A percentile compares a stretch with the other conserved stretches of the same genome.
These are phyloP conservation scores for Apostichopus parvimensis DNA, from an alignment of 35 echinoderm and acorn worm genomes.

Conservation along the genomic window DNA sequence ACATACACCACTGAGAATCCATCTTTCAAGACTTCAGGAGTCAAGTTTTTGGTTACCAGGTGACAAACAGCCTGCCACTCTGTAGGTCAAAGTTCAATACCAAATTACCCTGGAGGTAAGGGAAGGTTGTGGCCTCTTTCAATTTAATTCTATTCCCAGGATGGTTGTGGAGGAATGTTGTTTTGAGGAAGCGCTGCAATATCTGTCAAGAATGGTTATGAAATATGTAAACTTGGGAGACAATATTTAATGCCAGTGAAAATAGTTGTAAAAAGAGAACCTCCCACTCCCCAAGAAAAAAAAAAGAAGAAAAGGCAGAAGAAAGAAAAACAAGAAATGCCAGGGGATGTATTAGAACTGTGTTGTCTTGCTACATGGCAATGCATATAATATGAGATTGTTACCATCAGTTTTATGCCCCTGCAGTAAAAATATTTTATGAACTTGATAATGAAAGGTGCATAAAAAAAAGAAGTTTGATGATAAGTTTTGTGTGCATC, in stretches of 20 bases:
- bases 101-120: conserved; percentile 32
- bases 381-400: background rate
- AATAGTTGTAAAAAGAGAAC: conserved; percentile 19
- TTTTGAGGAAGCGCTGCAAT: conserved; percentile 40
- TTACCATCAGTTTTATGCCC: background rate
- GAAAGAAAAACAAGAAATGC: background rate
- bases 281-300: background rate
- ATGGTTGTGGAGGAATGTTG: conserved; percentile 26
- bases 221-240: conserved; percentile 35
- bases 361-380: background rate
- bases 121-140: conserved; percentile 33
- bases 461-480: background rate
- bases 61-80: conserved; percentile 15
- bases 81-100: conserved; percentile 14
- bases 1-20: background rate
- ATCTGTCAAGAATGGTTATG: conserved; percentile 37
- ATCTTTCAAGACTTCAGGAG: background rate
- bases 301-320: background rate
- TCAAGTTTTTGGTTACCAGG: conserved; percentile 16
- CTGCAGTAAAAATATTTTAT: background rate
- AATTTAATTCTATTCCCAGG: conserved; percentile 45
- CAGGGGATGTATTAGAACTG: background rate
- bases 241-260: background rate
- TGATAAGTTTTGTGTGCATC: background rate
- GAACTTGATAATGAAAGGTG: background rate